phyloP scores from a whole-genome alignment of 2,888 invertebrate species.

The Lasioglossum pauxillum region DNA sequence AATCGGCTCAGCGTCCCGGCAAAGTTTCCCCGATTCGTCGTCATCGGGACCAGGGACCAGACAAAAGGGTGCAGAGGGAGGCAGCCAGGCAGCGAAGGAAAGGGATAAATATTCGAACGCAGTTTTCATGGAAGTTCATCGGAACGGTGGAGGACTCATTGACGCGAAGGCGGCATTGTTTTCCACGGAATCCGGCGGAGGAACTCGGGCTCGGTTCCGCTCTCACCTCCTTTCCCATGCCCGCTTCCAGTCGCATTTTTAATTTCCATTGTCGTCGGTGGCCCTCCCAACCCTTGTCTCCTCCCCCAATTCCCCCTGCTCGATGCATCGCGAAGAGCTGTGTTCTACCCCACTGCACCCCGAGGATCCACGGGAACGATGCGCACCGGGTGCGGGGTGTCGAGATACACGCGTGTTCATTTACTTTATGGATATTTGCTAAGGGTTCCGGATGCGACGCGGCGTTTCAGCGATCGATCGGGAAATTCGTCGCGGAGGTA shows the following conservation, averaged over 20 bases:
- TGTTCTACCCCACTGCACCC: slow-evolving; percentile 16
- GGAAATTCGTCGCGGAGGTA: not conserved
- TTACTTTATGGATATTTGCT: not conserved
- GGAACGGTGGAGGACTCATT: slow-evolving; percentile 62
- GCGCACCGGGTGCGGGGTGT: not conserved
- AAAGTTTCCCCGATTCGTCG: slow-evolving; percentile 50
- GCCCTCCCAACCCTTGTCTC: slow-evolving; percentile 31
- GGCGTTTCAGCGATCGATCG: not conserved
- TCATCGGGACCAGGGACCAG: slow-evolving; percentile 38
- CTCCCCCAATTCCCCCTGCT: slow-evolving; percentile 18
- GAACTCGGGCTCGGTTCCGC: slow-evolving; percentile 73
- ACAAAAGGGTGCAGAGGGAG: slow-evolving; percentile 30
- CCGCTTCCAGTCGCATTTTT: slow-evolving; percentile 76
- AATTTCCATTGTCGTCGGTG: slow-evolving; percentile 75
- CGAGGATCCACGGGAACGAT: slow-evolving; percentile 32
- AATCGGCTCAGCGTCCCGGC: slow-evolving; percentile 15
- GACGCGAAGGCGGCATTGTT: slow-evolving; percentile 75
- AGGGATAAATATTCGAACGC: slow-evolving; percentile 62
- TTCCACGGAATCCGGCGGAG: slow-evolving; percentile 73
- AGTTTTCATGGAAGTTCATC: slow-evolving; percentile 63
- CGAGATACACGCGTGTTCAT: not conserved
- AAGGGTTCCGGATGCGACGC: not conserved
- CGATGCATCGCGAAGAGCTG: slow-evolving; percentile 48
- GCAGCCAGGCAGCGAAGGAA: slow-evolving; percentile 35
- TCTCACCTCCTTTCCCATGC: slow-evolving; percentile 70